Conservation (phyloP, 2,797 vertebrate genomes). For the Momotus momota region DNA sequence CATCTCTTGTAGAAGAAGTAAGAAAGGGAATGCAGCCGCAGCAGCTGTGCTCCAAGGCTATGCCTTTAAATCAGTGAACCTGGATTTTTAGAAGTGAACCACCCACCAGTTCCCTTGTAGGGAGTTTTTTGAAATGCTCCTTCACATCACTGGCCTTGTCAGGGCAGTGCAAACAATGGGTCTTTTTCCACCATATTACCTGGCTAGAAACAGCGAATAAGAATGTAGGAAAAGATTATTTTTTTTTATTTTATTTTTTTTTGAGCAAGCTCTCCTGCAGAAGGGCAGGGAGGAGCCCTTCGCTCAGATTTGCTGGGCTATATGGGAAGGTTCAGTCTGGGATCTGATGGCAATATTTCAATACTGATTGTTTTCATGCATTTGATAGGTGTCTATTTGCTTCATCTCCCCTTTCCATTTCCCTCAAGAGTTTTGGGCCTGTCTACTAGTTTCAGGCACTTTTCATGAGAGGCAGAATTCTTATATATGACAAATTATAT, state of each 20-base stretch:
- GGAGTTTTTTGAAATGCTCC: conserved; percentile 34
- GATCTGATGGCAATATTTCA: neutral
- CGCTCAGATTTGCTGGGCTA: neutral
- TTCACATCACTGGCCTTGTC: conserved; percentile 58
- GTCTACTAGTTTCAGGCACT: accelerated
- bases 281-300: neutral
- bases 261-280: conserved; percentile 19
- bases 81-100: conserved; percentile 31
- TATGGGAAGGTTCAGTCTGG: neutral
- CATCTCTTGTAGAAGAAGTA: conserved; percentile 4
- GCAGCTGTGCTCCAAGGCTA: neutral
- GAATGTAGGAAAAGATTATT: neutral
- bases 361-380: neutral
- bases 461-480: neutral
- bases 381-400: neutral
- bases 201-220: conserved; percentile 58
- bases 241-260: neutral
- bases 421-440: neutral
- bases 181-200: conserved; percentile 18
- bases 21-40: neutral
- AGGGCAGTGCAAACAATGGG: neutral
- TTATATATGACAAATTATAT: neutral
- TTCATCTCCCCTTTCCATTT: neutral
- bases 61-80: conserved; percentile 53
- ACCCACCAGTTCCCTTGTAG: conserved; percentile 51